Base-by-base conservation (phyloP, 2,113 vertebrate genomes). In the Hydrochoerus hydrochaeris region DNA sequence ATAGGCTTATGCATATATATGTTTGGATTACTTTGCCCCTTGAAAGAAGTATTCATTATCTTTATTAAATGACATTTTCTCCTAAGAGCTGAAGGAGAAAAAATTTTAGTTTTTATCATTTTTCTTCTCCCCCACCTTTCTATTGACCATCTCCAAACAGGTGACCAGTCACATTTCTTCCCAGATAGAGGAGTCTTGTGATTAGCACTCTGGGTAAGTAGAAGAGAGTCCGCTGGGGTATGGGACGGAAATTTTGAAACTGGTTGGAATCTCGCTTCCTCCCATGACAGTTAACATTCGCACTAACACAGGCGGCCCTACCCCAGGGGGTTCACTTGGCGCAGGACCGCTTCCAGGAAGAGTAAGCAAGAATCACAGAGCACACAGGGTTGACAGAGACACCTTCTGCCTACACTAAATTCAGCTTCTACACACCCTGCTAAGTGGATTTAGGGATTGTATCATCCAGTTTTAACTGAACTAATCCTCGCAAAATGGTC, bases 401-500 rank as follows among this genome's bases (percentile, higher is more conserved):
- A 12, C 77, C 46, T 11, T 57, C 13, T 3, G 20, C 46, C 49
- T 35, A 89, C 57, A 26, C 57, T 82, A 78, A 95, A 77, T 8
- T 9, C 32, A 81, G 52, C 60, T 87, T n/a, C 38, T 30, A 41
- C 44, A 58, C 26, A 46, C 16, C 58, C 28, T 13, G 13, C 38
- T 77, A 88, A 95, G 82, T 85, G 78, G 71, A 88, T 71, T 92
- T 87, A 81, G 1, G 0, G 77, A 85, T 92, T 77, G 83, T 65
- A 85, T 69, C 49, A 90, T 91, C 77, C 65, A 92, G 78, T 54
- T 96, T 92, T 85, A 88, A 96, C 82, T 96, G 71, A 93, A 77
- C 86, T 85, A 84, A 86, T 96, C 80, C 85, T 94, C 26, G 85
- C 54, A 89, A 86, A 92, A 97, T 80, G 73, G 65, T 91, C 88